Conservation (phyloP, 2,113 vertebrate species). For the Corynorhinus townsendii region DNA sequence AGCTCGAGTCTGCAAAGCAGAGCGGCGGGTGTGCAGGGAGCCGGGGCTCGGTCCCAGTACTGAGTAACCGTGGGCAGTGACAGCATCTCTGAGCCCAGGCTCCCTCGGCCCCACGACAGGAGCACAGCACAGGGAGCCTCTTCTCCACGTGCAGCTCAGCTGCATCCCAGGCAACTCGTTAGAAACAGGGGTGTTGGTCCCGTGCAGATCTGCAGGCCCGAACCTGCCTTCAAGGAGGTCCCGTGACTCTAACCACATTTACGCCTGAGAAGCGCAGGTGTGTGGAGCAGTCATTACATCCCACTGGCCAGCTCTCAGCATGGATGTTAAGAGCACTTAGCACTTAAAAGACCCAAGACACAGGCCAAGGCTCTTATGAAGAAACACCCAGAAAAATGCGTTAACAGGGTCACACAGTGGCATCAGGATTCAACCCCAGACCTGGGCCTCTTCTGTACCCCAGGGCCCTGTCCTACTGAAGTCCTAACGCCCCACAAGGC, state of each 20-base stretch:
- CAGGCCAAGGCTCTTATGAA: not conserved
- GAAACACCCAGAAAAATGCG: not conserved
- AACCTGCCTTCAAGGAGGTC: not conserved
- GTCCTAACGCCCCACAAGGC: not conserved
- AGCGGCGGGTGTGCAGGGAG: not conserved
- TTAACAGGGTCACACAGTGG: accelerated
- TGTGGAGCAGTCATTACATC: not conserved
- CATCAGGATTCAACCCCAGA: not conserved
- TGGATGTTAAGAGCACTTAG: not conserved
- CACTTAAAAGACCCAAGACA: not conserved
- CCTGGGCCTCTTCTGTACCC: not conserved
- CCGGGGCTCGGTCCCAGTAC: too few relatives aligned
- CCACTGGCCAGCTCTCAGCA: not conserved
- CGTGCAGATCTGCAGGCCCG: not conserved
- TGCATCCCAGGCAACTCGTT: not conserved
- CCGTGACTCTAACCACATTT: not conserved
- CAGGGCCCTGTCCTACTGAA: not conserved
- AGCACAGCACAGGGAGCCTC: too few relatives aligned
- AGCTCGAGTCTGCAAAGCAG: not conserved
- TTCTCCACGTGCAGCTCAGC: too few relatives aligned
- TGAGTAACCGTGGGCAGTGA: not conserved
- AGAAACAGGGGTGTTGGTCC: not conserved
- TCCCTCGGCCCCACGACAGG: not conserved
- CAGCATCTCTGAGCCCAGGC: not conserved
- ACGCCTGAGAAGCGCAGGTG: not conserved